These are phyloP conservation scores for Drosophila jambulina DNA, from an alignment of 1,140 invertebrate genomes.

Conservation along the genomic window DNA sequence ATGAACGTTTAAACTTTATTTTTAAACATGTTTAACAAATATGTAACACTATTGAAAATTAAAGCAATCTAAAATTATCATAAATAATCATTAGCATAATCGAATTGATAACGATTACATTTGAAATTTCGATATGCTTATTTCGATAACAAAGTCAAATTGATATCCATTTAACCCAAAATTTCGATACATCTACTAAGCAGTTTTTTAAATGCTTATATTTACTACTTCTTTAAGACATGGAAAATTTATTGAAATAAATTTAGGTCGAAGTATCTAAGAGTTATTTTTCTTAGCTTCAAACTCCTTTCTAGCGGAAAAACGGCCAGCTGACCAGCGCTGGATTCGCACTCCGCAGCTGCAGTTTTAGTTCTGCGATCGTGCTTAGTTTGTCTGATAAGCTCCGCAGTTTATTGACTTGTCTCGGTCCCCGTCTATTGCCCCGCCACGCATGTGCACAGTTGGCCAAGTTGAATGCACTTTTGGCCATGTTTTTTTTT, in stretches of 20 bases:
- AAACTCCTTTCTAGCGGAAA: conserved; percentile 2
- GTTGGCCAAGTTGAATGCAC: conserved; percentile 76
- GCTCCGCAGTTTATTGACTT: conserved; percentile 58
- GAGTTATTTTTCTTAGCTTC: not conserved
- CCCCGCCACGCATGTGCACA: conserved; percentile 71
- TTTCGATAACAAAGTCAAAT: not conserved
- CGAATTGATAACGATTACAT: too few species aligned
- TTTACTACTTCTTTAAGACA: fast-evolving
- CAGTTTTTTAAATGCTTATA: not conserved
- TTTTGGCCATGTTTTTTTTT: conserved; percentile 73
- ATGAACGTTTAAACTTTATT: not conserved
- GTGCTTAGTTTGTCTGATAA: conserved; percentile 81
- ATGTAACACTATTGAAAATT: not conserved
- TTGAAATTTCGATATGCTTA: too few species aligned
- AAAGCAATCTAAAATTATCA: too few species aligned
- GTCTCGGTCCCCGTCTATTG: conserved; percentile 37
- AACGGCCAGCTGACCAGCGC: conserved; percentile 28
- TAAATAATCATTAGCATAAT: not conserved
- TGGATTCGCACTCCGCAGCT: conserved; percentile 39
- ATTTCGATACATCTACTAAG: too few species aligned
- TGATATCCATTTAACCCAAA: not conserved
- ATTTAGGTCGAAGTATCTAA: not conserved
- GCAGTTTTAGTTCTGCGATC: conserved; percentile 60
- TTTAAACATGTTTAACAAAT: not conserved
- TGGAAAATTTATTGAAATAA: not conserved